Base-by-base conservation (phyloP, 2,797 vertebrate genomes). In the Melanogrammus aeglefinus region DNA sequence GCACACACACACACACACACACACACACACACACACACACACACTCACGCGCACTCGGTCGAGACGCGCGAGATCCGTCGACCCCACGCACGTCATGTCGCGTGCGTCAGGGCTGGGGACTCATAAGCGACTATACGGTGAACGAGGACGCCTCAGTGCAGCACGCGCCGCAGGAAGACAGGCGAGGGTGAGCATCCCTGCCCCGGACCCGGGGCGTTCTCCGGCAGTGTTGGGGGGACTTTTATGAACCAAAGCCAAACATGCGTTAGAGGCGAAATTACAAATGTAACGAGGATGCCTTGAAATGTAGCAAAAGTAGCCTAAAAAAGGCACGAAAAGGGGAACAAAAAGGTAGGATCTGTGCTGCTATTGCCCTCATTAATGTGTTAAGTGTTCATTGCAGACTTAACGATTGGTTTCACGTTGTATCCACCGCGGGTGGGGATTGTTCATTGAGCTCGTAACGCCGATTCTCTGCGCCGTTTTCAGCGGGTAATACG, bases 311-410 rank as follows among this genome's bases (percentile, higher is more conserved):
- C 51, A 21, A 21, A 75, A 72, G 77, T 75, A 38, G 74, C 57
- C 71, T 66, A 80, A 8, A 79, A 74, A 70, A 76, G 81, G 35
- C 80, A 41, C 79, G 78, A 76, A 75, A 57, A 74, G 21, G 18
- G 76, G 76, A 81, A 77, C 73, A 83, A 35, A 75, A 78, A 91
- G 89, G 91, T 93, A 91, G 24, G 89, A 84, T 77, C 57, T 66
- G 81, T 78, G 3, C 44, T 47, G 39, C 39, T 14, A 47, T 47
- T 47, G 16, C 29, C 39, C 3, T 47, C 44, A 57, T 57, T 57
- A 5, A 21, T 57, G 16, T n/a, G 4, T 5, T 57, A 57, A 47
- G 14, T 47, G 44, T 47, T 41, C 39, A 41, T 41, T 1, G 12
- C 44, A 14, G 14, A 14, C 14, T 47, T 18, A 47, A 47, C 44